phyloP scores from a whole-genome alignment of 2,113 vertebrate species.

The Fregata magnificens region DNA sequence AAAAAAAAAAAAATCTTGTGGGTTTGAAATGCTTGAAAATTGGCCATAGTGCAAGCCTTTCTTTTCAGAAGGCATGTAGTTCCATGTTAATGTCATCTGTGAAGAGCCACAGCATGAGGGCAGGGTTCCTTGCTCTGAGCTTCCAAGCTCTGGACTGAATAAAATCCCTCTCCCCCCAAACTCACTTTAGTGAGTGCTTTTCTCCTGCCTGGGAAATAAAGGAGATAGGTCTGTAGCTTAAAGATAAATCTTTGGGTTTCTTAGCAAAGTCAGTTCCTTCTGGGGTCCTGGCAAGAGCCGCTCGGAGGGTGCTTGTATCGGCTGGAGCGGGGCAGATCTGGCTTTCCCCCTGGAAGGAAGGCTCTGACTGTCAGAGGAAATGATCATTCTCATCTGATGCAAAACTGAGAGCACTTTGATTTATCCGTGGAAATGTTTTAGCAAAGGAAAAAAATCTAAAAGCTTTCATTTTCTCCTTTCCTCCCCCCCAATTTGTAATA shows the following conservation, averaged over 20 bases:
- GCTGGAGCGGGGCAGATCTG: neutral
- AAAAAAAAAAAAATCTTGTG: no score
- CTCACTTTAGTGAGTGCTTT: neutral
- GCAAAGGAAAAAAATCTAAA: neutral
- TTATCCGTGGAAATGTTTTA: neutral
- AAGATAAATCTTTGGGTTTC: neutral
- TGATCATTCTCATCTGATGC: neutral
- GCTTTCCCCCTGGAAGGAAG: neutral
- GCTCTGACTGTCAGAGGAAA: neutral
- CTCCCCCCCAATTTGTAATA: rapidly evolving
- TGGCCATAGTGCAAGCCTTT: neutral
- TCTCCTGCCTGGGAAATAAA: neutral
- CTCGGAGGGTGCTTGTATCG: neutral
- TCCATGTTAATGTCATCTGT: neutral
- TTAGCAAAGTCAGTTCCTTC: neutral
- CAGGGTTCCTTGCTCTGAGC: neutral
- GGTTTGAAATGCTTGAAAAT: neutral
- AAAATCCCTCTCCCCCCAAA: neutral
- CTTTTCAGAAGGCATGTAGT: neutral
- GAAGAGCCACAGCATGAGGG: neutral
- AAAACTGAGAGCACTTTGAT: neutral
- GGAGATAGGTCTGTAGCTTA: neutral
- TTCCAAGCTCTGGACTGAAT: neutral
- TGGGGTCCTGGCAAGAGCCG: neutral
- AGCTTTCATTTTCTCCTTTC: neutral